phyloP scores from a whole-genome alignment of 2,888 invertebrate genomes.

The Punctoribates punctum region DNA sequence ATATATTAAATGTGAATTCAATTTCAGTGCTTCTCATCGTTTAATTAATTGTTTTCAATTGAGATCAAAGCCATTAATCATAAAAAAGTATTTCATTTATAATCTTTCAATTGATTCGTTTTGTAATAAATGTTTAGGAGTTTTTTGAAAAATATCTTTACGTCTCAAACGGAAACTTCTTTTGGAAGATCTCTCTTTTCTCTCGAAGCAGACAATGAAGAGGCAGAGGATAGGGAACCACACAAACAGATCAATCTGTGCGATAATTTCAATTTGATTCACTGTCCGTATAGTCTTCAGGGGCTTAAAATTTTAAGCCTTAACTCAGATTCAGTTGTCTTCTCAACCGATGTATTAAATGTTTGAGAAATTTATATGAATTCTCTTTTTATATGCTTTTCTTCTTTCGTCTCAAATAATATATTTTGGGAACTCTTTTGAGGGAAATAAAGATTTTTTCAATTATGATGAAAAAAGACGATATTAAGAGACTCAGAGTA shows the following conservation, averaged over 20 bases:
- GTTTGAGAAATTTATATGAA: neutral
- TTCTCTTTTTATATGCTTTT: neutral
- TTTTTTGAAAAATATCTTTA: too few species aligned
- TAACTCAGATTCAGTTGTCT: conserved; percentile 9
- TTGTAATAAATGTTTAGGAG: too few species aligned
- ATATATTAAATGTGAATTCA: too few species aligned
- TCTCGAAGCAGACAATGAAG: neutral
- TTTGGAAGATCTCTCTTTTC: too few species aligned
- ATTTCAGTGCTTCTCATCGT: too few species aligned
- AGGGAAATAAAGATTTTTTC: neutral
- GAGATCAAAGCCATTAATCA: too few species aligned
- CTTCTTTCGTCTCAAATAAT: neutral
- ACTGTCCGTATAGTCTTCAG: neutral
- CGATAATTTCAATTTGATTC: conserved; percentile 2
- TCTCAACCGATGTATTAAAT: neutral
- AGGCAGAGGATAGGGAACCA: neutral
- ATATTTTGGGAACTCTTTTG: neutral
- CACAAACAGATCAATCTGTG: conserved; percentile 1
- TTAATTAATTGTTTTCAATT: too few species aligned
- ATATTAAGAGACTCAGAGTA: neutral
- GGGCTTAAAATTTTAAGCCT: neutral
- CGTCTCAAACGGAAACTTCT: too few species aligned
- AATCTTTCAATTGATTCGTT: too few species aligned
- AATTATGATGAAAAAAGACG: neutral
- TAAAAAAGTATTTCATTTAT: too few species aligned